Conservation (phyloP, 2,113 vertebrate species). For the Leucosticte australis region DNA sequence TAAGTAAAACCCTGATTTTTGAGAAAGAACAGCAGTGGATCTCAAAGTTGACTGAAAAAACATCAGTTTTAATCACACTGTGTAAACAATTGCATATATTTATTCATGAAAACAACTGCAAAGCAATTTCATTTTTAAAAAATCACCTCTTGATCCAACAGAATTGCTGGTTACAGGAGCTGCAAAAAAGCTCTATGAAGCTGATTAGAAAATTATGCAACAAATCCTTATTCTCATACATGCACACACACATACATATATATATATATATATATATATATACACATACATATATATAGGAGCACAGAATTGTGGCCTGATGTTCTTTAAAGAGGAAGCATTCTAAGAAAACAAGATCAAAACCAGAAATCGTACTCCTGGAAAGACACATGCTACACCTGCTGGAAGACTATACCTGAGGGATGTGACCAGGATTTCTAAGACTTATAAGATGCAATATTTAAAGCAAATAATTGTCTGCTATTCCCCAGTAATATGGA, state of each 20-base stretch:
- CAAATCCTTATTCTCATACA: neutral
- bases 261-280: too few relatives aligned
- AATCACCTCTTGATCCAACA: neutral
- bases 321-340: neutral
- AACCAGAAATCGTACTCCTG: neutral
- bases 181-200: neutral
- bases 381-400: neutral
- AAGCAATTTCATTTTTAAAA: neutral
- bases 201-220: neutral
- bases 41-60: neutral
- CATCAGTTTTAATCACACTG: rapidly evolving
- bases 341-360: neutral
- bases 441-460: neutral
- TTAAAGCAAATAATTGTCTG: neutral
- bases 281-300: rapidly evolving
- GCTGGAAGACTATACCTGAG: neutral
- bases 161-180: neutral
- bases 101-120: neutral
- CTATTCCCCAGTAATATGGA: neutral
- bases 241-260: rapidly evolving
- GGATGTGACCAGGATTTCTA: neutral
- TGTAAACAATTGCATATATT: neutral
- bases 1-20: neutral
- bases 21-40: neutral
- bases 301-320: neutral